Percentiles rank a stretch among this genome's conserved stretches.
phyloP scores from a whole-genome alignment of 2,113 vertebrate species.

The Redunca redunca region DNA sequence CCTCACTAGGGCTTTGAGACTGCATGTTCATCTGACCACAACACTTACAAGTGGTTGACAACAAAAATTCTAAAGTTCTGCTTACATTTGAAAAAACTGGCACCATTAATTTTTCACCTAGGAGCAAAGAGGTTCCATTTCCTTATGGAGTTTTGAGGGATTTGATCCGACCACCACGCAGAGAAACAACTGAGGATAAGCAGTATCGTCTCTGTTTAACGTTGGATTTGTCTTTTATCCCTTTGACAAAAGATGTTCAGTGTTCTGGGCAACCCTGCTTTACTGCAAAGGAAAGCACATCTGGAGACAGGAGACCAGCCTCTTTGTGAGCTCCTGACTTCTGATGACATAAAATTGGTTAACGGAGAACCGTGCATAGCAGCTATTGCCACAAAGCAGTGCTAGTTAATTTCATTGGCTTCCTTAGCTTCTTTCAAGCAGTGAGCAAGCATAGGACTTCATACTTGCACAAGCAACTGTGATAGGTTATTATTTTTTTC shows the following conservation, averaged over 20 bases:
- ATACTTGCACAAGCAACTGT: not conserved
- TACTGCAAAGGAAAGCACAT: not conserved
- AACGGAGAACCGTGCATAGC: not conserved
- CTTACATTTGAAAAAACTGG: slow-evolving; percentile 47
- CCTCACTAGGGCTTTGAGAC: slow-evolving; percentile 56
- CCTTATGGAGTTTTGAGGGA: slow-evolving; percentile 3
- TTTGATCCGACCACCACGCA: not conserved
- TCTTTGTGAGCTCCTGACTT: not conserved
- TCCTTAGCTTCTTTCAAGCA: not conserved
- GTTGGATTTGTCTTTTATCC: not conserved
- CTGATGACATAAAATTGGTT: not conserved
- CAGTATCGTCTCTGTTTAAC: not conserved
- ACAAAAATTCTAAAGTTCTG: slow-evolving; percentile 35
- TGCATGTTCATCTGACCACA: slow-evolving; percentile 12
- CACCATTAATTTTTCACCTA: slow-evolving; percentile 49
- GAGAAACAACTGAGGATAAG: not conserved
- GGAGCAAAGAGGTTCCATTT: slow-evolving; percentile 30
- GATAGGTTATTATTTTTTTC: not conserved
- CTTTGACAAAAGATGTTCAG: not conserved
- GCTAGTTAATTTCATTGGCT: not conserved
- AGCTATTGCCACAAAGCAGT: not conserved
- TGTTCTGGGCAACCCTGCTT: not conserved
- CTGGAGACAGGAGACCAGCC: not conserved
- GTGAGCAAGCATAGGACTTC: not conserved
- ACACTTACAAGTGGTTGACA: slow-evolving; percentile 66